Conservation (phyloP, 2,797 vertebrate genomes). For the Parauchenoglanis punctatus region DNA sequence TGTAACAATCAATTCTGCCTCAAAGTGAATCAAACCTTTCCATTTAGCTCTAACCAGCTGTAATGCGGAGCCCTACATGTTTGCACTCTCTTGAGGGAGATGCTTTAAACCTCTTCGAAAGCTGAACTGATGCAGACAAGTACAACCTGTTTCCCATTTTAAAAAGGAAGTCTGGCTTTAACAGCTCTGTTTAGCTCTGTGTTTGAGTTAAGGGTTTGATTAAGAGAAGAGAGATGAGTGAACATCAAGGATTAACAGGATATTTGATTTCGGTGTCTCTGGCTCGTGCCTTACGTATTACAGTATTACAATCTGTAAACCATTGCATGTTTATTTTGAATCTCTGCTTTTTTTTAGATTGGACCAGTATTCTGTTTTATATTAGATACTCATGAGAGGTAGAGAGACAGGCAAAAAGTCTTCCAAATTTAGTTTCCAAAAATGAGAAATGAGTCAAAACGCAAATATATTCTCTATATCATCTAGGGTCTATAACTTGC, state of each 20-base stretch:
- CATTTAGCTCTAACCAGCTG: constrained; percentile 36
- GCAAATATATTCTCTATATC: neutral
- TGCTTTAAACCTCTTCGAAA: constrained; percentile 16
- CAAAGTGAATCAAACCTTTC: constrained; percentile 20
- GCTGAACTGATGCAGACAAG: constrained; percentile 11
- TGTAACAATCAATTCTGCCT: constrained; percentile 37
- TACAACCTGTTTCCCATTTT: constrained; percentile 23
- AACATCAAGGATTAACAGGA: neutral
- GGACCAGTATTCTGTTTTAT: neutral
- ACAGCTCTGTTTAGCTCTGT: constrained; percentile 7
- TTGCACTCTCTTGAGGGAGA: constrained; percentile 36
- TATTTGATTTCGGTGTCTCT: neutral
- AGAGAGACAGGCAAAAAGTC: neutral
- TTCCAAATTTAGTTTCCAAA: neutral
- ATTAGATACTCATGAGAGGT: neutral
- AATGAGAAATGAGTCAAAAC: neutral
- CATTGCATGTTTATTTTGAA: neutral
- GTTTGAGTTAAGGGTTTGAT: constrained; percentile 3
- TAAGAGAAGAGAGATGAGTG: constrained; percentile 1
- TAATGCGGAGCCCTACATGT: constrained; percentile 34
- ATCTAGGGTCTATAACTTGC: too few species aligned
- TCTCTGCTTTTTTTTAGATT: neutral
- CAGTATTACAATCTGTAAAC: neutral
- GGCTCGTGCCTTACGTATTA: neutral
- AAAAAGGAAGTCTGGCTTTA: constrained; percentile 2